A percentile compares a stretch with the other conserved stretches of the same genome.
Evolutionary conservation across 2,113 vertebrate species (phyloP).

Genomic region (Caranx ignobilis): DNA sequence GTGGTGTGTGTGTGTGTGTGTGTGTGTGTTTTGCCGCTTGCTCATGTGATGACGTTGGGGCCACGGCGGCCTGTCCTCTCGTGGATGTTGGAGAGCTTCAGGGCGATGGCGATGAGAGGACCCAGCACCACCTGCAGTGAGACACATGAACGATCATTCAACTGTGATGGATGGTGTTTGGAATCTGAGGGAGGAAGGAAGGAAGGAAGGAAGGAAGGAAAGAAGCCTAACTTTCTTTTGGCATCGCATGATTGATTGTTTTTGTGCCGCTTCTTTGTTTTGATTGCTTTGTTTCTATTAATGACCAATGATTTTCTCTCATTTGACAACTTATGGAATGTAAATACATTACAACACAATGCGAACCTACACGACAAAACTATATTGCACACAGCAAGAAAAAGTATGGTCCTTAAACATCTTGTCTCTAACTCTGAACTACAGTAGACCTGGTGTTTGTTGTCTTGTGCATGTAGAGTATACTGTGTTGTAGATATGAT

Average conservation of each 20-base stretch:
- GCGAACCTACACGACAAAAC: not conserved
- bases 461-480: not conserved
- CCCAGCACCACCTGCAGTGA: conserved; percentile 91
- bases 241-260: not conserved
- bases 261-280: not conserved
- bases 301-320: not conserved
- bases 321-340: not conserved
- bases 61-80: conserved; percentile 94
- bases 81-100: conserved; percentile 98
- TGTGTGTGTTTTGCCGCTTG: conserved; percentile 28
- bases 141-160: not conserved
- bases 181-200: not conserved
- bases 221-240: too few relatives aligned
- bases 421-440: not conserved
- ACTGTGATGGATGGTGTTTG: not conserved
- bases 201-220: too few relatives aligned
- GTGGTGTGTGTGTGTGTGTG: conserved; percentile 11
- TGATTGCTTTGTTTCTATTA: not conserved
- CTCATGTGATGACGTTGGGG: conserved; percentile 97
- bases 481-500: not conserved
- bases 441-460: not conserved
- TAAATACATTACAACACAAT: not conserved
- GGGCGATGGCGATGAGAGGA: conserved; percentile 96
- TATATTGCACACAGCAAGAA: not conserved
- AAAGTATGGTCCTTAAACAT: not conserved